These are phyloP conservation scores for Tetraneura akinire DNA, from an alignment of 1,140 invertebrate species.

Conservation along the genomic window DNA sequence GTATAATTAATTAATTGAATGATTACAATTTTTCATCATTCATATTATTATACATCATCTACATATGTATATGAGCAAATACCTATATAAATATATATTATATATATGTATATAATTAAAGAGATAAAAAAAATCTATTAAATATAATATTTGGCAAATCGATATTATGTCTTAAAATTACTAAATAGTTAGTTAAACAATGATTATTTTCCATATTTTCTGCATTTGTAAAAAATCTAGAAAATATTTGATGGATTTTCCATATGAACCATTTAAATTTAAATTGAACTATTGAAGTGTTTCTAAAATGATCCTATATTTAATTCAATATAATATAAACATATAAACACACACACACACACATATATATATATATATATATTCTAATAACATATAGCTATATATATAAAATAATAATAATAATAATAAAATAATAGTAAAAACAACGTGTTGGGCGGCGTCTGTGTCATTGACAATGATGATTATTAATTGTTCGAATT, in stretches of 20 bases:
- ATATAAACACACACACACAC: no score
- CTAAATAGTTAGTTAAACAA: no score
- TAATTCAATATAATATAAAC: not conserved
- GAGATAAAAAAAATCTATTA: not conserved
- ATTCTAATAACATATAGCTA: no score
- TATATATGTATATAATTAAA: not conserved
- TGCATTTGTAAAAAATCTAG: no score
- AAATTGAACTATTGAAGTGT: not conserved
- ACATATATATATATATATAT: no score
- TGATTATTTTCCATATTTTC: no score
- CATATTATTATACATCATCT: not conserved
- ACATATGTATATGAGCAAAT: conserved; percentile 25
- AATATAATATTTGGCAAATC: conserved; percentile 30
- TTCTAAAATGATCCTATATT: not conserved
- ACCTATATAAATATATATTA: no score
- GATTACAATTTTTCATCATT: not conserved
- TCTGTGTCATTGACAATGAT: not conserved
- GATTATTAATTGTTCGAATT: conserved; percentile 41
- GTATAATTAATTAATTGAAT: not conserved
- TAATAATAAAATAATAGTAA: not conserved
- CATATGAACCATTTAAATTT: no score
- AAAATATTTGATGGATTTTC: no score
- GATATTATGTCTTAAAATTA: conserved; percentile 20
- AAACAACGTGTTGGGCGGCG: not conserved
- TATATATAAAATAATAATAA: not conserved